Evolutionary conservation across 2,797 vertebrate genomes (phyloP), one percentile per base, ranked within the genome.

Genomic region (Kryptolebias ocellatus): DNA sequence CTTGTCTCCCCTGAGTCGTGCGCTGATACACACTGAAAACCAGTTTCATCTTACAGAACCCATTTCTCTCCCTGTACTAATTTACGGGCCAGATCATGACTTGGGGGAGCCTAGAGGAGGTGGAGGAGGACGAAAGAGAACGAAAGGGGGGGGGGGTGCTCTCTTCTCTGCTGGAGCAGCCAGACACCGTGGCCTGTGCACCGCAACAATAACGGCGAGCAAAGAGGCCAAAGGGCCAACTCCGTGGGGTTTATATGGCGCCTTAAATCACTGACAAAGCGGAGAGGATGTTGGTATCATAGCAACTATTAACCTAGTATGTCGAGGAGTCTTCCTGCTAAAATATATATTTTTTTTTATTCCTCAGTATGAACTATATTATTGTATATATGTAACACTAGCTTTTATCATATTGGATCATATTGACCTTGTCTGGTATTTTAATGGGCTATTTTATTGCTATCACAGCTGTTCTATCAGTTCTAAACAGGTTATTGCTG

Each of bases 1-100:
- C 92, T 93, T 94, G 92, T 94, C 92, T 94, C 90, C 81, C 88
- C 67, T 72, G 89, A 93, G 90, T 92, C 88, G 83, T 91, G 89
- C 76, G 81, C 92, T 93, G 92, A 93, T 93, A 91, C 91, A 84
- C 87, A 70, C 90, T 81, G 82, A 90, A 90, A 90, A 82, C 77
- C 72, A 89, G 92, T 93, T 92, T 94, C 89, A 85, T 92, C 91
- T 94, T 93, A 93, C 92, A 93, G 85, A 86, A 91, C 84, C 72
- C 82, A 84, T 90, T 91, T 91, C 84, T 89, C 83, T 88, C 85
- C 83, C 80, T 12, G 69, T 78, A 83, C 90, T 92, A 91, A 93
- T 94, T 94, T 94, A 93, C 82, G 79, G 90, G 83, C 88, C 75
- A 74, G 87, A 90, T 92, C 80, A 83, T 74, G 86, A 90, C 87